Evolutionary conservation across 2,113 vertebrate species (phyloP), one percentile per base, ranked within the genome.

Genomic region (Nerophis ophidion): DNA sequence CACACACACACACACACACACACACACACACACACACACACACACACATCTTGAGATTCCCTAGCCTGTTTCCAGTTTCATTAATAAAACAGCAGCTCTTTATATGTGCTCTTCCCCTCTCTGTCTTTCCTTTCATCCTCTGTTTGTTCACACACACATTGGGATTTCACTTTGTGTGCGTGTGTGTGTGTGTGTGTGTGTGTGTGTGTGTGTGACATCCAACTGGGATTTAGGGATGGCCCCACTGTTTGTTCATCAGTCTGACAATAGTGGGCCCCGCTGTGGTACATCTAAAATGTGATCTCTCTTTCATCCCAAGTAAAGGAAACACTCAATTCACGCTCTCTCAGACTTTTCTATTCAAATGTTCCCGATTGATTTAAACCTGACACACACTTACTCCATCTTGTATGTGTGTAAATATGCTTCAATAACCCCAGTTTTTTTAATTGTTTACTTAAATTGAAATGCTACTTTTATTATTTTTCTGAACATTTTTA

Each of bases 21-120:
- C 62, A 61, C 71, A 67, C 63, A 64, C 59, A 66, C 60, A 58
- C 49, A 57, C 70, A 59, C 48, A 60, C 65, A 69, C 40, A 64
- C 48, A 50, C 51, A 66, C 62, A 72, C 60, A 55, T 61, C 67
- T 63, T 70, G 62, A 81, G 85, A 85, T 86, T 83, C 82, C 76
- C 79, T 85, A 80, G 77, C 72, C 77, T 82, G 78, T 89, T 87
- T 83, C 84, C 81, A 88, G 79, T 64, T 86, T 90, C 89, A 89
- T 91, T 87, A 90, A 91, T 91, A 91, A 90, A 90, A 90, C 86
- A 90, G 81, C 72, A 82, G 72, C 75, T 86, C 75, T 88, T 87
- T 87, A 84, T 87, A 87, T 86, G 84, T 87, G 87, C 79, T 85
- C 84, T 88, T 84, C 81, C 79, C 72, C 80, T 88, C 48, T 67